Evolutionary conservation across 2,888 invertebrate genomes (phyloP), one percentile per base, ranked within the genome.

Genomic region (Barypeithes pellucidus): DNA sequence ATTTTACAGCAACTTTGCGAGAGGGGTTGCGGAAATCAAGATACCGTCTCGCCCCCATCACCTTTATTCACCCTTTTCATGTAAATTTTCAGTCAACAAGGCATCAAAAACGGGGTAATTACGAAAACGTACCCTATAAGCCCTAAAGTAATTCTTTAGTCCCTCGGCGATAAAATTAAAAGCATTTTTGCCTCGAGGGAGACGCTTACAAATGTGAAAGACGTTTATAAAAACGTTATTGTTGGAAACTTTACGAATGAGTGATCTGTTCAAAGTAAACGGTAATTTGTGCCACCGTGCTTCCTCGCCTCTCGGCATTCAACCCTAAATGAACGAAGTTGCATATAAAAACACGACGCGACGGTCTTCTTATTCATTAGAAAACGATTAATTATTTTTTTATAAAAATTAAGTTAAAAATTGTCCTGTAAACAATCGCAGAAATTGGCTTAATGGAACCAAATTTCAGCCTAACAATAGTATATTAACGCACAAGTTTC

Each of bases 71-170:
- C 54, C 54, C 54, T 57, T 33, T 57, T 57, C 33, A 57, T 57
- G 54, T 57, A 57, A 57, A 57, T 57, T 57, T 57, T 33, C 54
- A 57, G 54, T 57, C 54, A 57, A 57, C 54, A 57, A 57, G 54
- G 54, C 54, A 57, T 57, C 54, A 57, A 57, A 33, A 57, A 57
- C 54, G 33, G 54, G 54, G 54, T 57, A 57, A 57, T 57, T 57
- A 57, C 54, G 33, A 57, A 57, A 29, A 22, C 14, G 16, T 54
- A 57, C 62, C 65, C 65, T 50, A 52, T 20, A 65, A 39, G 33
- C 62, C 65, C 65, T 50, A 52, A 36, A 65, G 50, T 50, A 65
- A 65, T 65, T 65, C 65, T 65, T 57, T 36, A 52, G 50, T 29
- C 36, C 50, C 33, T 36, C 65, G 33, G 45, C 65, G 65, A 60